Base-by-base conservation (phyloP, 2,888 invertebrate species). In the Drosophila acutilabella region DNA sequence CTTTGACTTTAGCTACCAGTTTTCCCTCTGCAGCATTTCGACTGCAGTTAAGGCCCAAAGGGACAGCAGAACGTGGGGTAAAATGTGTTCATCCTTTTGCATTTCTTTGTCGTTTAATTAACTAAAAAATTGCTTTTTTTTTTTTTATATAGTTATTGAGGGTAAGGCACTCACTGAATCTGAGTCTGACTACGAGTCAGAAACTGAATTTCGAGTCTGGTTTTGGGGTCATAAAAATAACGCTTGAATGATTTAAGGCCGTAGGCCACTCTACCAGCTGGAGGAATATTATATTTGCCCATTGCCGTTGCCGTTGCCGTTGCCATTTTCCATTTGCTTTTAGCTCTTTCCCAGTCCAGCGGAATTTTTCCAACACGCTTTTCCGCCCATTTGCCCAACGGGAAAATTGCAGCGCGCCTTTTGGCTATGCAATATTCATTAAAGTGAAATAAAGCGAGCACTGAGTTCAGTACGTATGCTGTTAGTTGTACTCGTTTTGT, bases 51-150 rank as follows among this genome's bases (percentile, higher is more conserved):
- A 33, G 30, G 51, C 74, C 54, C 52, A 13, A 14, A 45, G 74
- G 84, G 52, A 56, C 16, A 45, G 57, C 47, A 45, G 45, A 40
- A 74, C 48, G 40, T 62, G 6, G 71, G 57, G 78, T 68, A 69
- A 71, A 69, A 72, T 75, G 71, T 72, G 75, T 62, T 60, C 40
- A 66, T 57, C 57, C 64, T 72, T 36, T 73, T 74, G 74, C 58
- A 70, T 74, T 80, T 70, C 85, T 89, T 90, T 89, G 89, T 77
- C 80, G 84, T 88, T 86, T 88, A 89, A 90, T 90, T 86, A 89
- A 89, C 82, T 86, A 80, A 88, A 81, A 82, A 89, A 89, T 87
- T 83, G 73, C 70, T 81, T 86, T 87, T 44, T 81, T 79, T 76
- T 36, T 36, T 13, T 36, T 20, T 20, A 20, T 74, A 77, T 50